Evolutionary conservation across 2,797 vertebrate species (phyloP), one percentile per base, ranked within the genome.

Genomic region (Spondyliosoma cantharus): DNA sequence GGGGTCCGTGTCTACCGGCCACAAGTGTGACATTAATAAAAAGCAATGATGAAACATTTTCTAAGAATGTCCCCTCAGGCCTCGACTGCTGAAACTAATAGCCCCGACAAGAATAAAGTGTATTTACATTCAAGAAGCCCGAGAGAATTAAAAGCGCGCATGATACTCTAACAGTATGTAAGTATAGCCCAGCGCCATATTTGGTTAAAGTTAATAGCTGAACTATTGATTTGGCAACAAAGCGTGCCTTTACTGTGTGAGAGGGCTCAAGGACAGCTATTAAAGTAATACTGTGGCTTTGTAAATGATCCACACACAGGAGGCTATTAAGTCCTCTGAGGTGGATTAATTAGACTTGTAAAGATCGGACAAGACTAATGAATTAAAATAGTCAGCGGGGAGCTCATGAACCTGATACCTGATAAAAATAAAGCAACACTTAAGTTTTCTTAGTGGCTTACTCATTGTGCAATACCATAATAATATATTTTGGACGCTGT

Each of bases 151-250:
- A 74, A 42, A 69, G n/a, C 64, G 49, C 43, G 22, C 22, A 42
- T 49, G 5, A 61, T 29, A 58, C 17, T 77, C n/a, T 49, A 22
- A 70, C 19, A n/a, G 53, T 58, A 52, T 50, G 9, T 67, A 82
- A 67, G 49, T 70, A 71, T 65, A 81, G 59, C 62, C 63, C 7
- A 22, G 24, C 81, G 54, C 77, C 27, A 25, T 78, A 82, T 86
- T 88, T 85, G 84, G 77, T 76, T 5, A 52, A 76, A 73, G 73
- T 78, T 88, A 89, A 90, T 90, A 83, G 86, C 62, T 85, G 12
- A 87, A 81, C 65, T 71, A 90, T 90, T 90, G 89, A 92, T 90
- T 85, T 80, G 57, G 59, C 25, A 63, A 80, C 76, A 86, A 75
- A 82, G 64, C 53, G n/a, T 8, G 16, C 1, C n/a, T 72, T 81